phyloP scores from a whole-genome alignment of 2,888 invertebrate species.

The Gortyna flavago region DNA sequence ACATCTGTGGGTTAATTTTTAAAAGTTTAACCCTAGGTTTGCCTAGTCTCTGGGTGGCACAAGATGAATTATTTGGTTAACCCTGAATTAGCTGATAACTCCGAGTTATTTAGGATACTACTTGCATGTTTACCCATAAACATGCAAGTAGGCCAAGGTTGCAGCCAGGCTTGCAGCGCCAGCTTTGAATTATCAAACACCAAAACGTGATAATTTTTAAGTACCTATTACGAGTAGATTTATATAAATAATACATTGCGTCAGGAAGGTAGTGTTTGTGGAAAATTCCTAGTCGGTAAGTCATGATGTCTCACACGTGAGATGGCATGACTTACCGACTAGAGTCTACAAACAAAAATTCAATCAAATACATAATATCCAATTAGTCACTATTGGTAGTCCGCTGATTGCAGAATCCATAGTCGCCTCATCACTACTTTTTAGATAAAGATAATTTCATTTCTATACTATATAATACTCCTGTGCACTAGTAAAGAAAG shows the following conservation, averaged over 20 bases:
- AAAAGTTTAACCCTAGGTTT: neutral
- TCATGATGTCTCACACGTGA: neutral
- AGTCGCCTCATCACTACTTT: neutral
- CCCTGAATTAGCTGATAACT: neutral
- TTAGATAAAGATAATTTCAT: neutral
- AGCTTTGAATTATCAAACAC: neutral
- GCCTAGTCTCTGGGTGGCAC: neutral
- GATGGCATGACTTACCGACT: no score
- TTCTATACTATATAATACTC: no score
- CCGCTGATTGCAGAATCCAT: neutral
- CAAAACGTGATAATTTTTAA: neutral
- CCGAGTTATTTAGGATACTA: neutral
- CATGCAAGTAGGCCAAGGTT: neutral
- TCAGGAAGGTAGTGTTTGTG: neutral
- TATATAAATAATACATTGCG: neutral
- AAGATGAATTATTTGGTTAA: neutral
- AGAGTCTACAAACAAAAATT: neutral
- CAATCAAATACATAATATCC: neutral
- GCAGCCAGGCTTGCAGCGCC: neutral
- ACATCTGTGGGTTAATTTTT: neutral
- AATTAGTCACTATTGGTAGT: neutral
- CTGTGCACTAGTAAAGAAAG: neutral
- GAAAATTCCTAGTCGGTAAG: neutral
- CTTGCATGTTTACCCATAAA: no score
- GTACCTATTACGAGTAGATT: no score